Conservation (phyloP, 1,140 invertebrate species). For the Cyphomyrmex costatus region DNA sequence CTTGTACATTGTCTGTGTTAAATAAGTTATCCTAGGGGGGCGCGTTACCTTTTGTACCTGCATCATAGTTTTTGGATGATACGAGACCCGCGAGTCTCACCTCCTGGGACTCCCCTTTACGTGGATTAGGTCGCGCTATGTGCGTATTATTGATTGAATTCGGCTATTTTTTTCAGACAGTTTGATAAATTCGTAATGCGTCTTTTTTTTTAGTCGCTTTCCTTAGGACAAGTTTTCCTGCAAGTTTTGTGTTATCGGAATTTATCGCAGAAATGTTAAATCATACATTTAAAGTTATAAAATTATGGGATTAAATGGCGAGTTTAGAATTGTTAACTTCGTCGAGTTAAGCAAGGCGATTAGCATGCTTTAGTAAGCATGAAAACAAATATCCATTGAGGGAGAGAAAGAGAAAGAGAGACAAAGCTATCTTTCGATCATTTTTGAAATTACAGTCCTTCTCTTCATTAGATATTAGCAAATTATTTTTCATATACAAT, state of each 20-base stretch:
- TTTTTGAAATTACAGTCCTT: not conserved
- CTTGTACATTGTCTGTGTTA: constrained; percentile 73
- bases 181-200: constrained; percentile 46
- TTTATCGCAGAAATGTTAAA: not conserved
- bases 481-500: not conserved
- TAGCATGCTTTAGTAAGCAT: not conserved
- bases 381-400: constrained; percentile 7
- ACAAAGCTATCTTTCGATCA: not conserved
- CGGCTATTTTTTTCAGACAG: not conserved
- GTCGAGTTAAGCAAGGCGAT: not conserved
- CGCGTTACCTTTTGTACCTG: constrained; percentile 23
- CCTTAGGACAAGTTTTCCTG: not conserved
- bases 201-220: not conserved
- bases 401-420: too few relatives aligned
- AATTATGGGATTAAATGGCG: not conserved
- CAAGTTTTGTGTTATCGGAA: constrained; percentile 1
- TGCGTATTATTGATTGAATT: constrained; percentile 56
- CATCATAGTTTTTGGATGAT: constrained; percentile 62
- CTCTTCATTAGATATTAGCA: not conserved
- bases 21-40: constrained; percentile 73
- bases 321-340: not conserved
- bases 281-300: not conserved
- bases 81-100: constrained; percentile 53
- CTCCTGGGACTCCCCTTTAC: constrained; percentile 22
- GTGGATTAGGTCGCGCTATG: constrained; percentile 51